Percentiles rank a stretch among this genome's conserved stretches.
phyloP scores from a whole-genome alignment of 2,888 invertebrate genomes.

The Ennomos fuscantarius region DNA sequence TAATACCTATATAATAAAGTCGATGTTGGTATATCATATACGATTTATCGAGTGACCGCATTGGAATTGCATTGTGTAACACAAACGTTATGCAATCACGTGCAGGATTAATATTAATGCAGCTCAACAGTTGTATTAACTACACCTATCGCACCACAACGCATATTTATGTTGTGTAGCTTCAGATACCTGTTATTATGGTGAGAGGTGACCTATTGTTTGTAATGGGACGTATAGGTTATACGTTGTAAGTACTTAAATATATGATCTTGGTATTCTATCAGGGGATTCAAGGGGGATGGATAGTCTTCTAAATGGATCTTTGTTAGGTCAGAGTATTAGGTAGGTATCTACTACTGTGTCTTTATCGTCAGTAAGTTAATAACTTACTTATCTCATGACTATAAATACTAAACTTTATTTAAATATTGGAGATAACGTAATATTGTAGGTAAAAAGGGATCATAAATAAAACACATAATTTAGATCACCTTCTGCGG shows the following conservation, averaged over 20 bases:
- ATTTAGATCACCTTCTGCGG: too few relatives aligned
- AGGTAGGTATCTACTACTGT: too few relatives aligned
- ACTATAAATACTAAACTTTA: too few relatives aligned
- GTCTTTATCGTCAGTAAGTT: too few relatives aligned
- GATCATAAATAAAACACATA: too few relatives aligned
- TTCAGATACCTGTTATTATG: not conserved
- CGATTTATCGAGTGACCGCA: constrained; percentile 24
- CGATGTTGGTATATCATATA: too few relatives aligned
- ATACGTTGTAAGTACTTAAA: not conserved
- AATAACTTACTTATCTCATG: too few relatives aligned
- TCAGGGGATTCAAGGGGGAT: not conserved
- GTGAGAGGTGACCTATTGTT: constrained; percentile 17
- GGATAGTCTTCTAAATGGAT: too few relatives aligned
- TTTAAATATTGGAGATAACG: too few relatives aligned
- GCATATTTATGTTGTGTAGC: constrained; percentile 1
- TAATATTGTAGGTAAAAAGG: too few relatives aligned
- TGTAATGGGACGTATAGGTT: constrained; percentile 6
- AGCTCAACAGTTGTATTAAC: constrained; percentile 6
- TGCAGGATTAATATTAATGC: constrained; percentile 46
- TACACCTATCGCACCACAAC: not conserved
- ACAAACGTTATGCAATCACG: constrained; percentile 43
- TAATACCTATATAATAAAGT: too few relatives aligned
- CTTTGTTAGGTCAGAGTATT: too few relatives aligned
- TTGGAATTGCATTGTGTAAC: constrained; percentile 38
- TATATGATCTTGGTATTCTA: not conserved